Conservation (phyloP, 2,113 vertebrate species). For the Corvus moneduloides region DNA sequence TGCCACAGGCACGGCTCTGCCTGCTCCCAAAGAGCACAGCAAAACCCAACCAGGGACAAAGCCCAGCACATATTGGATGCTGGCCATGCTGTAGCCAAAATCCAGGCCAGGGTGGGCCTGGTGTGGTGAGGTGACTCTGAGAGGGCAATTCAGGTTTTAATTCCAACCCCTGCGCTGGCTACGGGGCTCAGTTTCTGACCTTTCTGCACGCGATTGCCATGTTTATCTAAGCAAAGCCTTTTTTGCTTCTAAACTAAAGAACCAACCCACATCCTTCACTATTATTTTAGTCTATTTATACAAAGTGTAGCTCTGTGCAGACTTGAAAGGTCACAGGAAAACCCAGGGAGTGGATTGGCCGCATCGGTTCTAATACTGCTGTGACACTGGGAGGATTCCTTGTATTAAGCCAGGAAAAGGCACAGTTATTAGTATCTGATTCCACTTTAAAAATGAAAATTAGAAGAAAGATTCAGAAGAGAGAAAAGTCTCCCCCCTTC, state of each 20-base stretch:
- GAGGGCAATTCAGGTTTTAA: not conserved
- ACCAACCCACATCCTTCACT: not conserved
- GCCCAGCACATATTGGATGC: not conserved
- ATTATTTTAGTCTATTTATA: slow-evolving; percentile 45
- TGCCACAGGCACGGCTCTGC: rapidly evolving
- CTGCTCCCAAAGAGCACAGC: rapidly evolving
- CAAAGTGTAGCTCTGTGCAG: not conserved
- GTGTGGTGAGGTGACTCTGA: not conserved
- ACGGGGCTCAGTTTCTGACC: not conserved
- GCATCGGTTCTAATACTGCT: not conserved
- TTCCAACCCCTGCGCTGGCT: not conserved
- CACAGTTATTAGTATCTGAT: not conserved
- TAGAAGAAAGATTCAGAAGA: not conserved
- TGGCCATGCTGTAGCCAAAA: rapidly evolving
- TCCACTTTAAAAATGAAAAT: not conserved
- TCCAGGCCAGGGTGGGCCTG: not conserved
- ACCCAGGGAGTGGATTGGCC: slow-evolving; percentile 15
- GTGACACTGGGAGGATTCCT: not conserved
- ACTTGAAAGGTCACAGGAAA: slow-evolving; percentile 55
- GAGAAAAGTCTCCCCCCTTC: not conserved
- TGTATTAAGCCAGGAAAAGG: not conserved
- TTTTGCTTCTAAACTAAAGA: slow-evolving; percentile 13
- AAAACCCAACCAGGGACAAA: not conserved
- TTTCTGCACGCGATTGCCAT: not conserved
- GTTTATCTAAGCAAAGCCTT: slow-evolving; percentile 34